Percentiles rank a stretch among this genome's conserved stretches.
These are phyloP conservation scores for Cyclina sinensis DNA, from an alignment of 1,140 invertebrate species.

Conservation along the genomic window DNA sequence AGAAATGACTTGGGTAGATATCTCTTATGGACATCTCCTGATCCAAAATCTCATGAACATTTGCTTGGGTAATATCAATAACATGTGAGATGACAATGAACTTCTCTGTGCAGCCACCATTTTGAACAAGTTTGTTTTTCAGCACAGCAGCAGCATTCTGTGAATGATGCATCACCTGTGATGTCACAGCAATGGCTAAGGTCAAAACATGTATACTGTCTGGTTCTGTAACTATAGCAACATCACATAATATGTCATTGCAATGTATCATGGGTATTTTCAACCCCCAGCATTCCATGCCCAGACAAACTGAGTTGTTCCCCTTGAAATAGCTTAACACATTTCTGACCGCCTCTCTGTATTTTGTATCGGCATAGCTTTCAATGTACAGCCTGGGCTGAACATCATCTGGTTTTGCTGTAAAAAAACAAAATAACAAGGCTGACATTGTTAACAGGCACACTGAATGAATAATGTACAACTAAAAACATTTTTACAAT, in stretches of 20 bases:
- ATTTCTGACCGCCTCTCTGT: conserved; percentile 60
- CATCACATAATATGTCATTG: conserved; percentile 68
- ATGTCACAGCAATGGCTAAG: conserved; percentile 42
- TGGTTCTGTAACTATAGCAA: conserved; percentile 68
- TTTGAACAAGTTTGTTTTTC: conserved; percentile 73
- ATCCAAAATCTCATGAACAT: conserved; percentile 58
- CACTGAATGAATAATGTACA: too few relatives aligned
- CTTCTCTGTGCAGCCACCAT: conserved; percentile 79
- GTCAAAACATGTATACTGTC: conserved; percentile 72
- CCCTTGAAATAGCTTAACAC: conserved; percentile 58
- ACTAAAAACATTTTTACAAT: too few relatives aligned
- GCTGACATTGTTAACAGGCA: too few relatives aligned
- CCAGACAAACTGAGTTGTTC: conserved; percentile 55
- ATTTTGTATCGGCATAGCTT: conserved; percentile 23
- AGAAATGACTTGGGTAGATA: conserved; percentile 78
- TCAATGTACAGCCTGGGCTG: conserved; percentile 69
- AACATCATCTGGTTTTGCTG: conserved; percentile 44
- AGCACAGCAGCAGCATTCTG: conserved; percentile 62
- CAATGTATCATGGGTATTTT: conserved; percentile 61
- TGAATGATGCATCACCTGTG: conserved; percentile 45
- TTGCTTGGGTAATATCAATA: conserved; percentile 60
- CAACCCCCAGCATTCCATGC: conserved; percentile 74
- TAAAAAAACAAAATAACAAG: too few relatives aligned
- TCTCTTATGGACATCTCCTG: conserved; percentile 40
- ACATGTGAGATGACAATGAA: conserved; percentile 77